Base-by-base conservation (phyloP, 1,140 invertebrate species). In the Samia ricini region DNA sequence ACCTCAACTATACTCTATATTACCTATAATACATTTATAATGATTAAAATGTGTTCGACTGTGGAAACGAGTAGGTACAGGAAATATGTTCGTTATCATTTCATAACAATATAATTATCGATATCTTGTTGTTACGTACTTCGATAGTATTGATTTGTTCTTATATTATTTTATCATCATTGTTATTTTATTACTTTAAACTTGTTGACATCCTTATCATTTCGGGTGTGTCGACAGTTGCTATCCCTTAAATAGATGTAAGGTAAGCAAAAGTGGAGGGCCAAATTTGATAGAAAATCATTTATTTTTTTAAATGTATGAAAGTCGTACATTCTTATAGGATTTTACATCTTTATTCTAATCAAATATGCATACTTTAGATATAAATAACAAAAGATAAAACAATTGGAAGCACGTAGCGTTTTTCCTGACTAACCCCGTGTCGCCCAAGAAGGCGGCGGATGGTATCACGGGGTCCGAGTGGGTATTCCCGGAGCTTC, bases 161-260 rank as follows among this genome's bases (percentile, higher is more conserved):
- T 24, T 26, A 56, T 56, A 29, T 18, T 56, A 26, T 4, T 52
- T 66, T 69, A 72, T 71, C 66, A 64, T 68, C 71, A 68, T 72
- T 70, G 23, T 61, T 68, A 64, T 67, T 62, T 69, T 66, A 54
- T 66, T 63, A 68, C 54, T 63, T 69, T 67, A 69, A 65, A 64
- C 69, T 66, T 64, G 55, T 66, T 71, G 64, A 61, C 61, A 61
- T 26, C 50, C 56, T 61, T 72, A 66, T 69, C 64, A n/a, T 59
- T 67, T 60, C 50, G 54, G 49, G 66, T 52, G 64, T 66, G 56
- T 59, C 64, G 24, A 56, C 20, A 48, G 33, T 42, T 42, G 15
- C 21, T 42, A 57, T 15, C 51, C 51, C 20, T 42, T 42, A 42
- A 42, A 42, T 42, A 42, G 33, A 3, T 29, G 26, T 29, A 29